Evolutionary conservation across 2,888 invertebrate genomes (phyloP).

Genomic region (Caenorhabditis sp.): DNA sequence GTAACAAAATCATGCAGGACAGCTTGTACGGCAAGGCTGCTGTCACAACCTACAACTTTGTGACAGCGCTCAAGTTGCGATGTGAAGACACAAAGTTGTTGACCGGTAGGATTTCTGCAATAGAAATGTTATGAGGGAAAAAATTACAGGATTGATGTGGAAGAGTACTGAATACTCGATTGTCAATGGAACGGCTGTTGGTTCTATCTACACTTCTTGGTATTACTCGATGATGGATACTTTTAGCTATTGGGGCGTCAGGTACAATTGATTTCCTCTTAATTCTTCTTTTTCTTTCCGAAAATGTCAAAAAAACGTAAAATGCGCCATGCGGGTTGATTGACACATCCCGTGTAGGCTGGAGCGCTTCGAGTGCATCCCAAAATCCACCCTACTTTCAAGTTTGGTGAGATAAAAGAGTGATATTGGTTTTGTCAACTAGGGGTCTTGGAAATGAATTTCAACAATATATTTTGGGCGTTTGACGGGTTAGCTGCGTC

Average conservation of each 20-base stretch:
- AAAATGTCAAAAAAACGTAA: no score
- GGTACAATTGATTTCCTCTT: neutral
- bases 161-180: slow-evolving; percentile 41
- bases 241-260: slow-evolving; percentile 42
- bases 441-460: no score
- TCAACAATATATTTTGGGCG: no score
- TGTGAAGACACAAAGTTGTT: slow-evolving; percentile 32
- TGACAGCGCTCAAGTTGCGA: slow-evolving; percentile 18
- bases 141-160: slow-evolving; percentile 48
- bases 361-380: no score
- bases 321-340: no score
- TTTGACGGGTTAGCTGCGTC: no score
- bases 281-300: neutral
- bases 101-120: slow-evolving; percentile 23
- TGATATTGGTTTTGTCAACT: no score
- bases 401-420: no score
- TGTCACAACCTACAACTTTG: slow-evolving; percentile 31
- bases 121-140: neutral
- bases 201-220: slow-evolving; percentile 33
- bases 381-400: no score
- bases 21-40: slow-evolving; percentile 50
- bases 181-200: slow-evolving; percentile 29
- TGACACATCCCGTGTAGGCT: no score
- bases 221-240: slow-evolving; percentile 39
- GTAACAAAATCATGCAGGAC: slow-evolving; percentile 54